Conservation (phyloP, 1,140 invertebrate species). For the Bombus balteatus region DNA sequence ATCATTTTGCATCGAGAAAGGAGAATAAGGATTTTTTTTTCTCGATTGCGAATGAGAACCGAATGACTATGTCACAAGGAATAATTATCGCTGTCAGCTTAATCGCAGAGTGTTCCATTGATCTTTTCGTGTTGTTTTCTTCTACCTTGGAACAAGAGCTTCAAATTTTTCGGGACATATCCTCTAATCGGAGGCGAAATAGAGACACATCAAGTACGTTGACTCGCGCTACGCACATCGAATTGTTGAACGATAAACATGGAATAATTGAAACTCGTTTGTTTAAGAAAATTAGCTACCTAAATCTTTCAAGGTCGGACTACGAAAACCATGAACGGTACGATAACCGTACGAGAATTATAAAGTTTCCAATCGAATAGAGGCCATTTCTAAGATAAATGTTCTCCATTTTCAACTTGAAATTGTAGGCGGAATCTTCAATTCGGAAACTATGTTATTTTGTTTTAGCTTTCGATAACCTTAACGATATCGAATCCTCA, state of each 20-base stretch:
- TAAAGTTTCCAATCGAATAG: constrained; percentile 2
- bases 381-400: neutral
- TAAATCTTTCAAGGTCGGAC: neutral
- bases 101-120: neutral
- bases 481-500: neutral
- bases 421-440: neutral
- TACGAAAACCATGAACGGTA: neutral
- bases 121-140: neutral
- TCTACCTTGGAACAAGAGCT: neutral
- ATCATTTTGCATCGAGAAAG: neutral
- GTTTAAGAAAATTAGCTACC: neutral
- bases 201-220: constrained; percentile 30
- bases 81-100: neutral
- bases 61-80: neutral
- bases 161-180: neutral
- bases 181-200: constrained; percentile 14
- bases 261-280: neutral
- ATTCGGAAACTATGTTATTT: neutral
- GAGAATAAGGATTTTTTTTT: neutral
- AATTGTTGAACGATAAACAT: constrained; percentile 29
- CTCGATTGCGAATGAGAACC: neutral
- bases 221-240: constrained; percentile 29
- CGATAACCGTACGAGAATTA: neutral
- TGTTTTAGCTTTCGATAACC: neutral
- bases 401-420: neutral